Evolutionary conservation across 2,113 vertebrate species (phyloP).

Genomic region (Elaphurus davidianus): DNA sequence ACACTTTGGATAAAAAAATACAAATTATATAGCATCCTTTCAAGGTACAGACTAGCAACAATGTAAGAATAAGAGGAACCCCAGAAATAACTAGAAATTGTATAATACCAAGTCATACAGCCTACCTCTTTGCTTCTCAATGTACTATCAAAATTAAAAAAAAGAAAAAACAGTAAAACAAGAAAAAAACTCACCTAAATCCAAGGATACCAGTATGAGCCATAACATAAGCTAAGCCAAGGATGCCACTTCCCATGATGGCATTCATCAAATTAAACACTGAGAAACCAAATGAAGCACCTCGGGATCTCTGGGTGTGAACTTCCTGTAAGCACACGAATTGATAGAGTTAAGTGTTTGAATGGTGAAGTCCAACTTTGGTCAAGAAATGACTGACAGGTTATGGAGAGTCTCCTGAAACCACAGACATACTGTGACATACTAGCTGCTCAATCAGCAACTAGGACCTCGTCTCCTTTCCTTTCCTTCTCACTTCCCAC

Average conservation of each 20-base stretch:
- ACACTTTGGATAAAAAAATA: neutral
- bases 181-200: constrained; percentile 88
- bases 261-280: constrained; percentile 97
- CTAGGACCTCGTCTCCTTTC: neutral
- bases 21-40: neutral
- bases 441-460: neutral
- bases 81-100: neutral
- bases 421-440: neutral
- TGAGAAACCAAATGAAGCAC: constrained; percentile 90
- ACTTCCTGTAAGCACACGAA: constrained; percentile 77
- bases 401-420: neutral
- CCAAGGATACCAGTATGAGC: constrained; percentile 92
- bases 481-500: neutral
- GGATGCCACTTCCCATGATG: constrained; percentile 96
- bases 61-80: neutral
- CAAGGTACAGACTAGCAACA: neutral
- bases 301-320: constrained; percentile 65
- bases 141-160: neutral
- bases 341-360: neutral
- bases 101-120: neutral
- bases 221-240: constrained; percentile 94
- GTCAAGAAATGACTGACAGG: neutral
- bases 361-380: neutral
- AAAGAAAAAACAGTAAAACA: neutral
- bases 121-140: neutral